Evolutionary conservation across 2,888 invertebrate genomes (phyloP).

Genomic region (Julus scanicus): DNA sequence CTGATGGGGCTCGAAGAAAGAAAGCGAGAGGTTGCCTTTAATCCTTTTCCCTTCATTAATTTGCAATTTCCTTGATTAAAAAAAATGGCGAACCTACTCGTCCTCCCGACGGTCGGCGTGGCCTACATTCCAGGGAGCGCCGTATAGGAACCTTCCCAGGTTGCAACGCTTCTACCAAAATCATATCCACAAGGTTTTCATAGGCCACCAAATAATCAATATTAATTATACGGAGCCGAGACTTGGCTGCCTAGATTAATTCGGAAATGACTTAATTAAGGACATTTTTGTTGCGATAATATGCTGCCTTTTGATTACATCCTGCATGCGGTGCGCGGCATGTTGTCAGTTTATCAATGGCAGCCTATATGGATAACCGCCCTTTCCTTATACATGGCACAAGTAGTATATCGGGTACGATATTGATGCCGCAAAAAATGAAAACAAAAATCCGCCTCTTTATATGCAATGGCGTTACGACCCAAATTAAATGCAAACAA

Average conservation of each 20-base stretch:
- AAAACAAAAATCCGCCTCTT: background rate
- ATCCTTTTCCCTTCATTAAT: conserved; percentile 20
- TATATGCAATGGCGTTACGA: background rate
- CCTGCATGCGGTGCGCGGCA: conserved; percentile 25
- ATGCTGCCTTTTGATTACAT: conserved; percentile 33
- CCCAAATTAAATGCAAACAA: conserved; percentile 25
- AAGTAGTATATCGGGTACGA: too few species aligned
- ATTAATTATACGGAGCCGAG: conserved; percentile 33
- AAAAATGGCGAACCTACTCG: background rate
- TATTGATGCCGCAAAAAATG: background rate
- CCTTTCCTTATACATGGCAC: too few species aligned
- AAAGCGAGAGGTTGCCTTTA: background rate
- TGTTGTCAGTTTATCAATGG: conserved; percentile 33
- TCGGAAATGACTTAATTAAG: conserved; percentile 33
- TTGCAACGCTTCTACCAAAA: background rate
- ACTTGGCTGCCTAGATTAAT: conserved; percentile 18
- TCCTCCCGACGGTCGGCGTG: background rate
- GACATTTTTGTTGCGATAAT: conserved; percentile 33
- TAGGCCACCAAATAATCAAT: background rate
- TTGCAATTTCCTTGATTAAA: conserved; percentile 21
- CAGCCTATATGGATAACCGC: background rate
- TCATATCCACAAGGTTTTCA: background rate
- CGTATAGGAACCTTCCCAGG: background rate
- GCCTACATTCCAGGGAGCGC: background rate
- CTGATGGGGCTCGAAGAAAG: conserved; percentile 10